These are phyloP conservation scores for Corydoras sp. DNA, from an alignment of 2,113 vertebrate genomes.

Conservation along the genomic window DNA sequence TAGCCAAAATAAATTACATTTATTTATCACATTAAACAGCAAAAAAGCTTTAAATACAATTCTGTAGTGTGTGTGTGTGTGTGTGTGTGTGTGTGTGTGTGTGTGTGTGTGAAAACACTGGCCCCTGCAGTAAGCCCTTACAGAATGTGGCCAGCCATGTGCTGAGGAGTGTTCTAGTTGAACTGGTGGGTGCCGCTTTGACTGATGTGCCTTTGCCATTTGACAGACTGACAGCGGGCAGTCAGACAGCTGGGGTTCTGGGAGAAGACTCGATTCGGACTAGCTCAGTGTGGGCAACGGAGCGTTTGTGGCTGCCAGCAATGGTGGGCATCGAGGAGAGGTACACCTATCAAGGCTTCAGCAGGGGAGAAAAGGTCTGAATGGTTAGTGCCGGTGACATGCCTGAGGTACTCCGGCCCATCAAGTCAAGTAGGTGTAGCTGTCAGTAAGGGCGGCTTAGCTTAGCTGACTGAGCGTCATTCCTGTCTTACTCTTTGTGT, in stretches of 20 bases:
- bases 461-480: constrained; percentile 12
- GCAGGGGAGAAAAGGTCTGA: constrained; percentile 12
- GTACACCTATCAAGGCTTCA: constrained; percentile 41
- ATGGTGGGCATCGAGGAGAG: constrained; percentile 45
- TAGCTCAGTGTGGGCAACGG: constrained; percentile 46
- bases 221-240: constrained; percentile 28
- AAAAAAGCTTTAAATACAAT: too few relatives aligned
- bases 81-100: constrained; percentile 16
- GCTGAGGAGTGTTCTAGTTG: constrained; percentile 23
- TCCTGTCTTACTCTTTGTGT: constrained; percentile 23
- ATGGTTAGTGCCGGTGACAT: constrained; percentile 31
- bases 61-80: neutral
- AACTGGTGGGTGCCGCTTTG: constrained; percentile 16
- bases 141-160: constrained; percentile 30
- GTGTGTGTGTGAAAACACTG: constrained; percentile 8
- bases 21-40: too few relatives aligned
- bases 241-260: neutral
- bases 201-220: constrained; percentile 23
- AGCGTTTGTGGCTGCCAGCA: constrained; percentile 34
- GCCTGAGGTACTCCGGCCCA: constrained; percentile 33
- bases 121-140: constrained; percentile 10
- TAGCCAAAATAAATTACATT: too few relatives aligned
- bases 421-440: constrained; percentile 49
- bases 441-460: constrained; percentile 38
- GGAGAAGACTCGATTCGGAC: constrained; percentile 49